phyloP scores from a whole-genome alignment of 1,140 invertebrate genomes.

The Hyles euphorbiae region DNA sequence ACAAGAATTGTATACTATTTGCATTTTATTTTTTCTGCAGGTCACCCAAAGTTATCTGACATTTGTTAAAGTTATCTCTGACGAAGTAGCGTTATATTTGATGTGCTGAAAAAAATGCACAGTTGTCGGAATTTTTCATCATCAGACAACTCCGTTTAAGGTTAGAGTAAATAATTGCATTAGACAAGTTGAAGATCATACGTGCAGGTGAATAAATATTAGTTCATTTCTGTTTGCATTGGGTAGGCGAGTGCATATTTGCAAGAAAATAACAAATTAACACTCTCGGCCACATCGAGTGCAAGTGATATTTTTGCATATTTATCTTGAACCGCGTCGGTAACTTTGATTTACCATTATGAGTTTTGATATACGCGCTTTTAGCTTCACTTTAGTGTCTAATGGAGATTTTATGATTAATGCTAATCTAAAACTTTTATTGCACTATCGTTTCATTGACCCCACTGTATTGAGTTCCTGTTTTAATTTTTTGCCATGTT shows the following conservation, averaged over 20 bases:
- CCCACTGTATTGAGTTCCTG: slow-evolving; percentile 5
- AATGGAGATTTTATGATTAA: slow-evolving; percentile 20
- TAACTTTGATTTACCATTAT: slow-evolving; percentile 18
- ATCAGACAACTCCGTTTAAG: slow-evolving; percentile 6
- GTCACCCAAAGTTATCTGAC: no score
- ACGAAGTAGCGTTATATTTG: no score
- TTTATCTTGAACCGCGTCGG: slow-evolving; percentile 24
- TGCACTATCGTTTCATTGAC: slow-evolving; percentile 16
- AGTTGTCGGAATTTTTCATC: neutral
- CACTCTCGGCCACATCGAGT: slow-evolving; percentile 42
- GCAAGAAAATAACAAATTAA: slow-evolving; percentile 51
- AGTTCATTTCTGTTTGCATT: slow-evolving; percentile 26
- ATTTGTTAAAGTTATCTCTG: no score
- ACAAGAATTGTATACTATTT: no score
- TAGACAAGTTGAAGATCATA: slow-evolving; percentile 28
- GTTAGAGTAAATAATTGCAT: slow-evolving; percentile 36
- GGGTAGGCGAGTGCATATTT: slow-evolving; percentile 55
- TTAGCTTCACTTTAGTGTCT: slow-evolving; percentile 24
- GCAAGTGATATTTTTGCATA: slow-evolving; percentile 33
- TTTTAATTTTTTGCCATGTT: slow-evolving; percentile 7
- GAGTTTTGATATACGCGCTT: slow-evolving; percentile 17
- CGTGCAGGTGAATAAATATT: slow-evolving; percentile 50
- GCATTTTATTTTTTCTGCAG: no score
- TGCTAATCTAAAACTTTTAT: slow-evolving; percentile 23
- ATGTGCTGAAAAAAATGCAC: no score